Percentiles rank a stretch among this genome's conserved stretches.
phyloP scores from a whole-genome alignment of 2,888 invertebrate genomes.

The Amorpha juglandis region DNA sequence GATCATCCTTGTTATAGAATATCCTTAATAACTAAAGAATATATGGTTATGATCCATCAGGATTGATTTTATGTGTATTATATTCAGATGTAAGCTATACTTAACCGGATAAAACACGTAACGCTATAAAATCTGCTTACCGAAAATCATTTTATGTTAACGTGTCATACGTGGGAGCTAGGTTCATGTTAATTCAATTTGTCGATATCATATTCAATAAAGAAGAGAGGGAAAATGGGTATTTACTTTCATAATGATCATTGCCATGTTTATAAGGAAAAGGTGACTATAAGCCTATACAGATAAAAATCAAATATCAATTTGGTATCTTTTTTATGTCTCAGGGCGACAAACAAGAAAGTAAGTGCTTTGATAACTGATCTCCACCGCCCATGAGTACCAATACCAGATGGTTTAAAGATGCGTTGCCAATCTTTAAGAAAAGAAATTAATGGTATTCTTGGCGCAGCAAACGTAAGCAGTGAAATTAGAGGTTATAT shows the following conservation, averaged over 20 bases:
- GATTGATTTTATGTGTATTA: not conserved
- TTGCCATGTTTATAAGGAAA: not conserved
- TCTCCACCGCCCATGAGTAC: too few relatives aligned
- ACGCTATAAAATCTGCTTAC: not conserved
- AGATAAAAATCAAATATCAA: not conserved
- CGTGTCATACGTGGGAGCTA: not conserved
- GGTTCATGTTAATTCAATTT: constrained; percentile 5
- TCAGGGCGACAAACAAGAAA: too few relatives aligned
- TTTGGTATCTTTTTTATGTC: too few relatives aligned
- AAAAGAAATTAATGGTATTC: too few relatives aligned
- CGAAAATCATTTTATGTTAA: not conserved
- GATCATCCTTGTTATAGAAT: too few relatives aligned
- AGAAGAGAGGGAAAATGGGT: not conserved
- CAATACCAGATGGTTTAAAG: too few relatives aligned
- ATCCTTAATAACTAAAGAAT: not conserved
- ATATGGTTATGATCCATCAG: not conserved
- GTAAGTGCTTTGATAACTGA: too few relatives aligned
- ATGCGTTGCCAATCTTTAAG: too few relatives aligned
- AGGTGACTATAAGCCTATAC: not conserved
- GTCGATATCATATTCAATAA: not conserved
- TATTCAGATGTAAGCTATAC: not conserved
- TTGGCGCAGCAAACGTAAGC: too few relatives aligned
- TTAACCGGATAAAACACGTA: constrained; percentile 7
- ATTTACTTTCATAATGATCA: not conserved
- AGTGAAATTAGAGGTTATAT: too few relatives aligned